A percentile compares a stretch with the other conserved stretches of the same genome.
Conservation (phyloP, 2,797 vertebrate genomes). For the Semotilus atromaculatus region DNA sequence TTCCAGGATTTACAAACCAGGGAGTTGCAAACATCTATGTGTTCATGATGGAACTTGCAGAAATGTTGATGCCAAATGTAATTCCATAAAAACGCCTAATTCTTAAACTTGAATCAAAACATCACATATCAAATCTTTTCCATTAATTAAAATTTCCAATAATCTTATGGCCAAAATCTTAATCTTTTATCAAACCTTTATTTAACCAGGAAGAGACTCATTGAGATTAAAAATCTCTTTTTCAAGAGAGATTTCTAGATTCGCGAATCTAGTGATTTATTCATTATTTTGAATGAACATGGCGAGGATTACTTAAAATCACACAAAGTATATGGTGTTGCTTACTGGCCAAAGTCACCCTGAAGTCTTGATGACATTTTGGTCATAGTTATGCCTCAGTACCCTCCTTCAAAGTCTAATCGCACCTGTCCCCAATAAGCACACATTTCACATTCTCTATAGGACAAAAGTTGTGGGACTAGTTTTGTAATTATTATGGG, state of each 20-base stretch:
- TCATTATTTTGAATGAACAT: neutral
- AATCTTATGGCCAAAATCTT: neutral
- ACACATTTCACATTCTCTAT: neutral
- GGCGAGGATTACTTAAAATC: neutral
- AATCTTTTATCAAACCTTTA: no score
- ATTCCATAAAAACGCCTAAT: neutral
- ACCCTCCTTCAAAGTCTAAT: neutral
- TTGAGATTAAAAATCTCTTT: no score
- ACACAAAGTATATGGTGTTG: neutral
- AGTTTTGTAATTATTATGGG: neutral
- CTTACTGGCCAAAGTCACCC: neutral
- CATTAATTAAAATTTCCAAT: neutral
- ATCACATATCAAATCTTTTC: neutral
- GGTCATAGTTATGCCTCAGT: neutral
- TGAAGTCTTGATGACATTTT: neutral
- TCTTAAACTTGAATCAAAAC: neutral
- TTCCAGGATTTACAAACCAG: slow-evolving; percentile 22
- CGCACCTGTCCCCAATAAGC: neutral
- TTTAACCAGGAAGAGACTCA: no score
- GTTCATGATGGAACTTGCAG: neutral
- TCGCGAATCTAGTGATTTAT: neutral
- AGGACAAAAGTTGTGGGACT: neutral
- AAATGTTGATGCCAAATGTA: neutral
- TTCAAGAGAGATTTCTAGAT: no score
- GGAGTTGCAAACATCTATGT: neutral